Evolutionary conservation across 1,140 invertebrate species (phyloP).

Genomic region (Asbolus verrucosus): DNA sequence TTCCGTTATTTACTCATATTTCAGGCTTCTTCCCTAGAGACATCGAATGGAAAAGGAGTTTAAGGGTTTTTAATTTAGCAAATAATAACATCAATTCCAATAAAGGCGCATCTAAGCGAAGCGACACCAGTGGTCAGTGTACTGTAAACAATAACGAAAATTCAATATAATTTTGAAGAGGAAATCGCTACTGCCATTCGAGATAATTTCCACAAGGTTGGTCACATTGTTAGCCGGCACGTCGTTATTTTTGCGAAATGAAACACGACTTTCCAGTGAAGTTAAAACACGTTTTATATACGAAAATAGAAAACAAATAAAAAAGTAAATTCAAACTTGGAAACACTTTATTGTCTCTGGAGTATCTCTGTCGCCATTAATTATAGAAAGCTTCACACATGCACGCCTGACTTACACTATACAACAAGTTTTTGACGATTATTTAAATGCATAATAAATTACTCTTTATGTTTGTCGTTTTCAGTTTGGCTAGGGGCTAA

Average conservation of each 20-base stretch:
- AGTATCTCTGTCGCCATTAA: not conserved
- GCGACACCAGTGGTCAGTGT: conserved; percentile 29
- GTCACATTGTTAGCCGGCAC: conserved; percentile 22
- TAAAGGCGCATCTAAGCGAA: conserved; percentile 12
- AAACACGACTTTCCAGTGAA: conserved; percentile 22
- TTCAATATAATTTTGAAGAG: conserved; percentile 44
- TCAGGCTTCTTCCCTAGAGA: too few relatives aligned
- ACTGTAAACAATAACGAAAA: conserved; percentile 43
- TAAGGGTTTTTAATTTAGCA: conserved; percentile 20
- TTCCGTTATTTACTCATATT: too few relatives aligned
- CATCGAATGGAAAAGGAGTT: not conserved
- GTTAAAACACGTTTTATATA: not conserved
- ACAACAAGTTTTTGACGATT: conserved; percentile 13
- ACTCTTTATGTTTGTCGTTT: not conserved
- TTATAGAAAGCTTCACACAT: conserved; percentile 18
- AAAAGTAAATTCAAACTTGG: not conserved
- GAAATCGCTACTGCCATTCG: conserved; percentile 42
- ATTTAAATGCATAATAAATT: conserved; percentile 20
- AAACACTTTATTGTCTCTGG: not conserved
- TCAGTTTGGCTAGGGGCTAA: not conserved
- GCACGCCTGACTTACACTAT: not conserved
- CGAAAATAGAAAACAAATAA: conserved; percentile 12
- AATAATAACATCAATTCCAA: conserved; percentile 21
- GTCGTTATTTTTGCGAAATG: conserved; percentile 39
- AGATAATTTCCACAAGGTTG: conserved; percentile 42